Conservation (phyloP, 1,140 invertebrate genomes). For the Brachionus plicatilis region DNA sequence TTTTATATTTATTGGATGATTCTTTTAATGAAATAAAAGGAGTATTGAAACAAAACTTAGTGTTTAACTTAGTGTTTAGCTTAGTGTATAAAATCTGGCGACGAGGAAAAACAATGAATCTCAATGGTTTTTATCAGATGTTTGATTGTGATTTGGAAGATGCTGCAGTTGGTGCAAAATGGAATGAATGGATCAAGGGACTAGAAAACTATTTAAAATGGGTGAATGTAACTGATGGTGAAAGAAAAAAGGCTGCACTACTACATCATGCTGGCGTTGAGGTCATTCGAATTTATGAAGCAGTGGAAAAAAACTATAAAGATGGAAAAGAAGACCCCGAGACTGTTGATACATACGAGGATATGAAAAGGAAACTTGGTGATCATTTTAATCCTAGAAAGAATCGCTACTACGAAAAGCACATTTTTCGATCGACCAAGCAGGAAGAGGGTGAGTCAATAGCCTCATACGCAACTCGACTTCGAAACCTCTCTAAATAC, state of each 20-base stretch:
- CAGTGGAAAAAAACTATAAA: not conserved
- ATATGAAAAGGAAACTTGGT: not conserved
- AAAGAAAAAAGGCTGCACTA: not conserved
- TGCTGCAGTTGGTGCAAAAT: not conserved
- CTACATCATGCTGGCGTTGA: not conserved
- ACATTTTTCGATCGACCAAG: not conserved
- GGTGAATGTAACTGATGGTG: not conserved
- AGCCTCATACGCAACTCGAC: not conserved
- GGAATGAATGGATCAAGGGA: not conserved
- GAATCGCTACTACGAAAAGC: not conserved
- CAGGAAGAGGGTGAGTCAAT: not conserved
- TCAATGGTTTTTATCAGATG: not conserved
- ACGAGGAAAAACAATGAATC: not conserved
- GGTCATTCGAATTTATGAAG: not conserved
- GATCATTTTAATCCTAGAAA: constrained; percentile 13
- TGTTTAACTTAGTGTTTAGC: not conserved
- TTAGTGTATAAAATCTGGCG: not conserved
- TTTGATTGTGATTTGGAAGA: not conserved
- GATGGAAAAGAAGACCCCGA: not conserved
- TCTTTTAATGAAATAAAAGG: too few relatives aligned
- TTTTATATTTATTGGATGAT: too few relatives aligned
- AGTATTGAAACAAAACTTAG: not conserved
- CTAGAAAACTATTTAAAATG: not conserved
- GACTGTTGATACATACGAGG: not conserved
- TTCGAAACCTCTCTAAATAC: not conserved